Evolutionary conservation across 2,888 invertebrate genomes (phyloP), one percentile per base, ranked within the genome.

Genomic region (Liodrosophila aerea): DNA sequence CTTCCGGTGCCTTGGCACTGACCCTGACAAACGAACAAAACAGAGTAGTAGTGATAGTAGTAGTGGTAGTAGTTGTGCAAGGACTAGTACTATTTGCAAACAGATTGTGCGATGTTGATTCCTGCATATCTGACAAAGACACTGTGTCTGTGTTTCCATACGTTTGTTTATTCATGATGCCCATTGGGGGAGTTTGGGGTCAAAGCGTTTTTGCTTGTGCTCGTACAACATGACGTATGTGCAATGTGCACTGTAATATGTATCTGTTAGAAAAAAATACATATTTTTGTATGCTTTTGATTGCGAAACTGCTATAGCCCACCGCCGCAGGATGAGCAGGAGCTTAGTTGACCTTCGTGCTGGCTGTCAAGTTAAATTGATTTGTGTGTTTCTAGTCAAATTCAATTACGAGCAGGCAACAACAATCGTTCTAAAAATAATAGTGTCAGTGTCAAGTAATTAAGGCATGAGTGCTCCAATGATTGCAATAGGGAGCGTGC

Each of bases 201-300:
- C 29, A 30, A 52, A 51, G 15, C 50, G 51, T 39, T 68, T 65
- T 44, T 39, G 30, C 30, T 11, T 15, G 43, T 43, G 36, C 49
- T 44, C 52, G 47, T 56, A 49, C 59, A 50, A 67, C 72, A 44
- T 67, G 74, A 44, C 74, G 69, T 66, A 73, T 80, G 64, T 47
- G 73, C 73, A 73, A 70, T 68, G 36, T 67, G 81, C 76, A 72
- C 67, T 70, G 67, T 37, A 72, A 66, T 64, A 57, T 61, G 22
- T 11, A 2, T 9, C 30, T 31, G 34, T 34, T 47, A 44, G 57
- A 33, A 39, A 41, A 29, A 29, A 29, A 29, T 8, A 29, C 7
- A 29, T 9, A n/a, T n/a, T 15, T 47, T 43, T 58, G 57, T 41
- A 58, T 49, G 52, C 41, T 47, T 36, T 39, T 51, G 43, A 44